Base-by-base conservation (phyloP, 2,888 invertebrate species). In the Papilio protenor region DNA sequence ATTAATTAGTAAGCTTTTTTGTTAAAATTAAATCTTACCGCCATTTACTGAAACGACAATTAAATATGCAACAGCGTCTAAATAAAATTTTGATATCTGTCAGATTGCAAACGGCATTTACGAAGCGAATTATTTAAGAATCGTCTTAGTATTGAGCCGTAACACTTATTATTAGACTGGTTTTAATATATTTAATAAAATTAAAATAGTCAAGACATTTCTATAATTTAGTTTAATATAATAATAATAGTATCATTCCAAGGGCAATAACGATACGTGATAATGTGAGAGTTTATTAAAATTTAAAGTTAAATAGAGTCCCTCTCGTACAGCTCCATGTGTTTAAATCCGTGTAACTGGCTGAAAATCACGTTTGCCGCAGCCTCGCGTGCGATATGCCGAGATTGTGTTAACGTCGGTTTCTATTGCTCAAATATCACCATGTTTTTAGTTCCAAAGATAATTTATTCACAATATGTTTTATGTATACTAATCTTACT, bases 371-470 rank as follows among this genome's bases (percentile, higher is more conserved):
- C 66, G 66, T 69, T 45, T 45, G 21, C 16, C 21, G 66, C 45
- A 45, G 45, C n/a, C 45, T 45, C 45, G 45, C 66, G 61, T 73
- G 72, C 55, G 40, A 70, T 70, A 70, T 59, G n/a, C 70, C 23
- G 33, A 49, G 59, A 59, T 59, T 77, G 66, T 74, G 57, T 73
- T 72, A 57, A 5, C 10, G 2, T 55, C 10, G 55, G 27, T 27
- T 59, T 59, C 21, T 27, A 27, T 3, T 27, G 14, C 61, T 27
- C 12, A 27, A 21, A 59, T 4, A 23, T 21, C 14, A 27, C 61
- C 6, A 27, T 59, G 12, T 61, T 27, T 27, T 16, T 12, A 59
- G 23, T 61, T n/a, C 21, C 16, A 10, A 27, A 16, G 3, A 59
- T 4, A 14, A 2, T 27, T 0, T 27, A 14, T 61, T 21, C 27